A percentile compares a stretch with the other conserved stretches of the same genome.
phyloP scores from a whole-genome alignment of 1,140 invertebrate genomes.

The Drosophila nasuta region DNA sequence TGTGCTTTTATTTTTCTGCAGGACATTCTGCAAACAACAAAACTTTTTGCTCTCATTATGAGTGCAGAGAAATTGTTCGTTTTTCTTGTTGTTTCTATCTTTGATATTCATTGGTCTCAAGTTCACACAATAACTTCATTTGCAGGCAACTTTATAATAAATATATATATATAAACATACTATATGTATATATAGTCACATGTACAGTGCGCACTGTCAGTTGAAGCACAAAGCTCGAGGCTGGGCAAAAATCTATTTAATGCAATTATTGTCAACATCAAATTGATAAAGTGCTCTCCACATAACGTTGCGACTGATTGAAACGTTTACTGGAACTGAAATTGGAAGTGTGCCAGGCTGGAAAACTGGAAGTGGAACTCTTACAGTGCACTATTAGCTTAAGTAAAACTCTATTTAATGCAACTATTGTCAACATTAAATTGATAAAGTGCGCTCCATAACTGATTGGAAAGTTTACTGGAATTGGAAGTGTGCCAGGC shows the following conservation, averaged over 20 bases:
- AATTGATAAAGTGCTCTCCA: constrained; percentile 74
- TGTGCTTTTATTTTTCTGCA: background rate
- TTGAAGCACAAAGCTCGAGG: background rate
- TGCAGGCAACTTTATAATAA: constrained; percentile 19
- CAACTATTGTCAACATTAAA: no score
- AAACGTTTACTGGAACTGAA: background rate
- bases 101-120: constrained; percentile 11
- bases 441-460: no score
- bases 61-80: background rate
- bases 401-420: no score
- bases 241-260: constrained; percentile 60
- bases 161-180: no score
- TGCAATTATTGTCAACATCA: constrained; percentile 77
- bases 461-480: background rate
- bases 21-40: constrained; percentile 1
- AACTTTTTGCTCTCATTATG: constrained; percentile 22
- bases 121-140: constrained; percentile 34
- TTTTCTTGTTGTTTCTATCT: constrained; percentile 3
- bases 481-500: background rate
- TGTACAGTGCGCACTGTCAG: background rate
- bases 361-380: background rate
- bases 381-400: no score
- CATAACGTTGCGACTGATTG: constrained; percentile 43
- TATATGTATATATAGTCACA: background rate
- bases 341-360: background rate